Conservation (phyloP, 2,113 vertebrate species). For the Limanda limanda region DNA sequence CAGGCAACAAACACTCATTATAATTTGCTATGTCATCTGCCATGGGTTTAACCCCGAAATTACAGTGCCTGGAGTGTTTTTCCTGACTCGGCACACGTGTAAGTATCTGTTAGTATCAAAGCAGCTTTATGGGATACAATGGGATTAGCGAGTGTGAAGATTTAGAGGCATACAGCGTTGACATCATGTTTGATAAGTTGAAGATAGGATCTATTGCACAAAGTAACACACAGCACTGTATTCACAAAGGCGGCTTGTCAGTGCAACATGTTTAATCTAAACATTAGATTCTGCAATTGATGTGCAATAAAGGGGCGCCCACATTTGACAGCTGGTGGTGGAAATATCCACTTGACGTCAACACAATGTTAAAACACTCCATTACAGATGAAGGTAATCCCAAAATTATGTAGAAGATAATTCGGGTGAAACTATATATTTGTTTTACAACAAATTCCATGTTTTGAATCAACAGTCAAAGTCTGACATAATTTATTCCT, state of each 20-base stretch:
- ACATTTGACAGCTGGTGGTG: too few species aligned
- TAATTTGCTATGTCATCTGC: conserved; percentile 69
- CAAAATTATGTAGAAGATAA: too few species aligned
- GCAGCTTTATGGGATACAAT: conserved; percentile 70
- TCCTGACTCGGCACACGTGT: conserved; percentile 72
- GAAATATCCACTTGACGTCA: too few species aligned
- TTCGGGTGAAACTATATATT: too few species aligned
- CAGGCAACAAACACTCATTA: conserved; percentile 78
- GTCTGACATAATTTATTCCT: too few species aligned
- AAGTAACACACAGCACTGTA: conserved; percentile 31
- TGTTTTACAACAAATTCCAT: too few species aligned
- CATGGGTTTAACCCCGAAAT: conserved; percentile 73
- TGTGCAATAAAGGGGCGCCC: too few species aligned
- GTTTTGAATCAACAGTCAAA: too few species aligned
- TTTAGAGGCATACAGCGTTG: conserved; percentile 45
- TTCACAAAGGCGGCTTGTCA: conserved; percentile 34
- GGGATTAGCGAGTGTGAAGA: conserved; percentile 73
- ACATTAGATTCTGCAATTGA: background rate
- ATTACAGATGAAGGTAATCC: too few species aligned
- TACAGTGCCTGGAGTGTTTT: conserved; percentile 72
- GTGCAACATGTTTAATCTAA: conserved; percentile 11
- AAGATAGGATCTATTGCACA: conserved; percentile 61
- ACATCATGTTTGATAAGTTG: conserved; percentile 64
- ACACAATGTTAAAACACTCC: too few species aligned
- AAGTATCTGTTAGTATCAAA: conserved; percentile 76